A percentile compares a stretch with the other conserved stretches of the same genome.
Conservation (phyloP, 1,140 invertebrate species). For the Branchinecta lynchi region DNA sequence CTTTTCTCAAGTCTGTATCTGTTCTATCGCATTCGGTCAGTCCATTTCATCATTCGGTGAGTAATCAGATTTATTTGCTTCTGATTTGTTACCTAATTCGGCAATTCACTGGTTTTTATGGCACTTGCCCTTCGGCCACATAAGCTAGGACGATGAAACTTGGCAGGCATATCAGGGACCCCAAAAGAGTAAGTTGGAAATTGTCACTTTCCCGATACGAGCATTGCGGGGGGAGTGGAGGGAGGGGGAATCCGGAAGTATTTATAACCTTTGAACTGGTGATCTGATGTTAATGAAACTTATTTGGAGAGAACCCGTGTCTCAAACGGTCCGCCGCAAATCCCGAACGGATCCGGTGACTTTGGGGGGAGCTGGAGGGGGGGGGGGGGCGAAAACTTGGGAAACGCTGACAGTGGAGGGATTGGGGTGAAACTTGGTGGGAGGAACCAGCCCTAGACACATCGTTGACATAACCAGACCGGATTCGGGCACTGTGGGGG, state of each 20-base stretch:
- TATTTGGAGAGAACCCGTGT: conserved; percentile 5
- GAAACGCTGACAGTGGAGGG: conserved; percentile 1
- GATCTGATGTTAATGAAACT: neutral
- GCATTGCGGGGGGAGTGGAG: neutral
- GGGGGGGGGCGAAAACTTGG: neutral
- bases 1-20: too few relatives aligned
- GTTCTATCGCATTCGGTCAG: too few relatives aligned
- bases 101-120: too few relatives aligned
- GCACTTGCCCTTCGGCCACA: too few relatives aligned
- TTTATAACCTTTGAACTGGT: neutral
- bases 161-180: conserved; percentile 8
- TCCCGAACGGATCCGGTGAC: conserved; percentile 4
- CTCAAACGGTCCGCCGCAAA: neutral
- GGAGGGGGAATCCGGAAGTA: neutral
- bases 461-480: too few relatives aligned
- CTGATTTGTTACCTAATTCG: too few relatives aligned
- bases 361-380: neutral
- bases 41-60: too few relatives aligned
- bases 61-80: too few relatives aligned
- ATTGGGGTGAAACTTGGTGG: too few relatives aligned
- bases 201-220: conserved; percentile 5
- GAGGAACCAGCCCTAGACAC: too few relatives aligned
- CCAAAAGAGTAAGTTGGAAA: neutral
- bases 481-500: too few relatives aligned
- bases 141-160: too few relatives aligned